Conservation (phyloP, 2,888 invertebrate species). For the Litoditis marina region DNA sequence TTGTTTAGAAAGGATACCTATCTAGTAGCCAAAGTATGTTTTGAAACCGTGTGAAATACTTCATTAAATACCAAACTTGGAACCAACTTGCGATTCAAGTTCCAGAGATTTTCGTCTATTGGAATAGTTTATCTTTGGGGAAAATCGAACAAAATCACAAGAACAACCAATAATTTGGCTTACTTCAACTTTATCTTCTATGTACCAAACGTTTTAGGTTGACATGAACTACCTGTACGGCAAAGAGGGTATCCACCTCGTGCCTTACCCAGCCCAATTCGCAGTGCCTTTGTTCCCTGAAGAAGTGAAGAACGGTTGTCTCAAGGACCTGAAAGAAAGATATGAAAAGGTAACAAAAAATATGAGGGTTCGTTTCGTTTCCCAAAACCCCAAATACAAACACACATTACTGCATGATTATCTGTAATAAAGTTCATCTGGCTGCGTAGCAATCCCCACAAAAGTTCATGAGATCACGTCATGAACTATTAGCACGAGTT, state of each 20-base stretch:
- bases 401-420: too few species aligned
- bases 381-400: not conserved
- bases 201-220: slow-evolving; percentile 15
- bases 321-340: slow-evolving; percentile 56
- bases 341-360: slow-evolving; percentile 60
- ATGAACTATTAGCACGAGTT: too few species aligned
- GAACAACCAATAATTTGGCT: too few species aligned
- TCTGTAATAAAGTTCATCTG: slow-evolving; percentile 1
- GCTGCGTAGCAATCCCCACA: not conserved
- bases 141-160: too few species aligned
- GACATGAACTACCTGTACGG: slow-evolving; percentile 60
- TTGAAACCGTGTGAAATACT: too few species aligned
- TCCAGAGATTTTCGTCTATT: too few species aligned
- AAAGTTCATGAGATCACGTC: too few species aligned
- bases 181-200: not conserved
- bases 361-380: slow-evolving; percentile 4
- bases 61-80: too few species aligned
- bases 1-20: too few species aligned
- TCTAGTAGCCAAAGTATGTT: too few species aligned
- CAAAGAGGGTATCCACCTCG: slow-evolving; percentile 53
- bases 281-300: slow-evolving; percentile 60
- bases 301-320: slow-evolving; percentile 48
- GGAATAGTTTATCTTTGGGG: too few species aligned
- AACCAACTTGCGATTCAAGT: too few species aligned
- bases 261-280: slow-evolving; percentile 61